Evolutionary conservation across 2,113 vertebrate species (phyloP).

Genomic region (Menidia beryllina): DNA sequence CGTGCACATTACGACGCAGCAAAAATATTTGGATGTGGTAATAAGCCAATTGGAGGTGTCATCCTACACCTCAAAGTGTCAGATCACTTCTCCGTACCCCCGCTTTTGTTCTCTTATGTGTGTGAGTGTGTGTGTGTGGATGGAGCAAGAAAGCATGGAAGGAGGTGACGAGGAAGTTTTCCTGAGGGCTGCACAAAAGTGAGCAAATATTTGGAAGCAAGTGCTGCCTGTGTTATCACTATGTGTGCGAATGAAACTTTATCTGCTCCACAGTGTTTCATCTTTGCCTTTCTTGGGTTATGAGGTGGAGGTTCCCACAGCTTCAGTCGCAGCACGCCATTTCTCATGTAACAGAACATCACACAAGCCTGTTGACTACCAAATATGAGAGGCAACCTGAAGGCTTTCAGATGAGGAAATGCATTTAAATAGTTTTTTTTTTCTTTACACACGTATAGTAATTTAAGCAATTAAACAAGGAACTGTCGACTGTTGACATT

Average conservation of each 20-base stretch:
- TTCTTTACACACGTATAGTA: too few relatives aligned
- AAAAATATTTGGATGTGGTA: conserved; percentile 56
- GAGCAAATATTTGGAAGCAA: conserved; percentile 6
- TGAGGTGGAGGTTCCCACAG: conserved; percentile 67
- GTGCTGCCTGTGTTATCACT: neutral
- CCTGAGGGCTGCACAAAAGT: conserved; percentile 14
- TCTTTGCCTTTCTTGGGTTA: conserved; percentile 41
- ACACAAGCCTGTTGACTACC: conserved; percentile 11
- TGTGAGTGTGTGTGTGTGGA: conserved; percentile 18
- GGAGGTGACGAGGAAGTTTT: conserved; percentile 31
- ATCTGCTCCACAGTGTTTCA: conserved; percentile 33
- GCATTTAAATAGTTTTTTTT: too few relatives aligned
- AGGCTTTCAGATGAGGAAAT: neutral
- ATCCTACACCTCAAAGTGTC: conserved; percentile 57
- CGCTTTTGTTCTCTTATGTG: conserved; percentile 12
- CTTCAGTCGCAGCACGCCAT: conserved; percentile 16
- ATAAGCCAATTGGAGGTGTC: conserved; percentile 40
- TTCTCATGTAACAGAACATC: conserved; percentile 42
- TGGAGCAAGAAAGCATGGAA: conserved; percentile 11
- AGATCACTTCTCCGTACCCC: conserved; percentile 11
- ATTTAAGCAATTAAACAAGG: too few relatives aligned
- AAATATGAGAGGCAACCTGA: neutral
- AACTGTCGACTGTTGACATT: too few relatives aligned
- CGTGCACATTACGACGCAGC: conserved; percentile 41
- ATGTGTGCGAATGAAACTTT: conserved; percentile 36